Evolutionary conservation across 2,888 invertebrate genomes (phyloP).

Genomic region (Creontiades dilutus): DNA sequence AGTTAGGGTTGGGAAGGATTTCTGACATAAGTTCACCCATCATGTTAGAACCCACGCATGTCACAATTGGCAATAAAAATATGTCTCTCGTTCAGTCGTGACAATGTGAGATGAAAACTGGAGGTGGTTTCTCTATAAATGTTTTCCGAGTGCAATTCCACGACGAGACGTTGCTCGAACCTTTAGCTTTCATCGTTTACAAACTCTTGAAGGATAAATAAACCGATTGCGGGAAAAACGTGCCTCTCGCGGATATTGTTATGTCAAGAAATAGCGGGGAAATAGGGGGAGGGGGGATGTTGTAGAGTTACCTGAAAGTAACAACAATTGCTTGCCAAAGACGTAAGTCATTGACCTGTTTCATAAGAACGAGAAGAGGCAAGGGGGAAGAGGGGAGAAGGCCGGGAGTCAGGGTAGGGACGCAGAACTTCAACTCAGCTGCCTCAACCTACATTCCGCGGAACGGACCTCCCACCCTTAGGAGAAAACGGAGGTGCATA

Average conservation of each 20-base stretch:
- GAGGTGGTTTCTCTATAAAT: too few species aligned
- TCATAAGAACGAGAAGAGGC: constrained; percentile 69
- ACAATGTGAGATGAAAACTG: too few species aligned
- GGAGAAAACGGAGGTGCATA: constrained; percentile 35
- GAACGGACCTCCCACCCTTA: background rate
- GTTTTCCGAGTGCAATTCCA: background rate
- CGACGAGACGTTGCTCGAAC: background rate
- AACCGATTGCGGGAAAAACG: constrained; percentile 35
- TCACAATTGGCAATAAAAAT: too few species aligned
- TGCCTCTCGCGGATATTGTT: background rate
- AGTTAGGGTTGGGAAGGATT: too few species aligned
- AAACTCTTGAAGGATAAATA: background rate
- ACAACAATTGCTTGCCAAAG: constrained; percentile 61
- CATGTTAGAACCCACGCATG: too few species aligned
- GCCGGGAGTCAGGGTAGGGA: too few species aligned
- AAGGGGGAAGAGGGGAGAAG: background rate
- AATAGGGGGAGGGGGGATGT: background rate
- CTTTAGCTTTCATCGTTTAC: background rate
- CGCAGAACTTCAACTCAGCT: background rate
- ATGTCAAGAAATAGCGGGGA: constrained; percentile 16
- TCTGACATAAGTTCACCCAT: too few species aligned
- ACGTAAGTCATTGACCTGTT: constrained; percentile 74
- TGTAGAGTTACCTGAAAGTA: constrained; percentile 70
- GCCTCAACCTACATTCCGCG: constrained; percentile 59
- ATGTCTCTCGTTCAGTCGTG: too few species aligned